Percentiles rank a stretch among this genome's conserved stretches.
These are phyloP conservation scores for Campopleginae sp. DNA, from an alignment of 2,888 invertebrate genomes.

Conservation along the genomic window DNA sequence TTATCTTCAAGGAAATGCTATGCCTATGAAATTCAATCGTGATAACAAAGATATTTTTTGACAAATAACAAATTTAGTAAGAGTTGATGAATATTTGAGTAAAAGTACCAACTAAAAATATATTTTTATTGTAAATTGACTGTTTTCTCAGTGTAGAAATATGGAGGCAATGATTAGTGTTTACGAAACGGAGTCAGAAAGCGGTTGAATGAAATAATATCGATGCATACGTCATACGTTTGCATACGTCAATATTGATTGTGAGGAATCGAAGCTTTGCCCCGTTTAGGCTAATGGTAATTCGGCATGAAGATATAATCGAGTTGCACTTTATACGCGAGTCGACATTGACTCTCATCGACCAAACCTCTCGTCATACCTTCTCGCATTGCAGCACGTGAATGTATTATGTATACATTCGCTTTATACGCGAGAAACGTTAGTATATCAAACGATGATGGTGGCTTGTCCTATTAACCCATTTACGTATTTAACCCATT, in stretches of 20 bases:
- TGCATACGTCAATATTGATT: slow-evolving; percentile 45
- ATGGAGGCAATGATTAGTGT: neutral
- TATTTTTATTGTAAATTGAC: no score
- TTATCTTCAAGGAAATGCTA: no score
- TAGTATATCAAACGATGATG: slow-evolving; percentile 12
- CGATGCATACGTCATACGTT: slow-evolving; percentile 12
- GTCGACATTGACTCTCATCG: slow-evolving; percentile 43
- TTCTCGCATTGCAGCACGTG: neutral
- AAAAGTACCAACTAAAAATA: no score
- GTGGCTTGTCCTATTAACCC: slow-evolving; percentile 44
- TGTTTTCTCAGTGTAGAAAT: no score
- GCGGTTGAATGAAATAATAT: neutral
- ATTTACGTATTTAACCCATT: slow-evolving; percentile 41
- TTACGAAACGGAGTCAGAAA: neutral
- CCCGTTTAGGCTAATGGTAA: slow-evolving; percentile 31
- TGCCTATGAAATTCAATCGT: no score
- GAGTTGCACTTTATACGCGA: slow-evolving; percentile 31
- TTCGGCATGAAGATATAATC: slow-evolving; percentile 42
- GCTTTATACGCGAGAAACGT: slow-evolving; percentile 1
- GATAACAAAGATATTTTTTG: no score
- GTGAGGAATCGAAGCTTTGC: slow-evolving; percentile 2
- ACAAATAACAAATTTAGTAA: no score
- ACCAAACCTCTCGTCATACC: slow-evolving; percentile 17
- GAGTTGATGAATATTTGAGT: no score
- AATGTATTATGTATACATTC: slow-evolving; percentile 14